Evolutionary conservation across 53 echinoderm and acorn worm species (phyloP).

Genomic region (Pentamera pediparva): DNA sequence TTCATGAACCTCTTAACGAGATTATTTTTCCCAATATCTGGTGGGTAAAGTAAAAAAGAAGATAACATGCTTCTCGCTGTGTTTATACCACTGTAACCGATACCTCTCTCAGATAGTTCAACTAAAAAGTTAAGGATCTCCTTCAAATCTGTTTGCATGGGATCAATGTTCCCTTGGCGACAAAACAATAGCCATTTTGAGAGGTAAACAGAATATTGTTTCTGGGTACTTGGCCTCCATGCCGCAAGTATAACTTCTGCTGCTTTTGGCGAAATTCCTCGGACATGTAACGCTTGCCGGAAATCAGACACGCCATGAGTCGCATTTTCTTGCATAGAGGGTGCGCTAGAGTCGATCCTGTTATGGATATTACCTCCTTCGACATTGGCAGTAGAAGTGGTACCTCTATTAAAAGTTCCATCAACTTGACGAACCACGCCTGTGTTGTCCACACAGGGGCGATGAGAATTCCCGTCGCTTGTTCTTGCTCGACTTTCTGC

Average conservation of each 20-base stretch:
- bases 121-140: conserved; percentile 29
- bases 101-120: conserved; percentile 13
- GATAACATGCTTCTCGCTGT: conserved; percentile 35
- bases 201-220: conserved; percentile 35
- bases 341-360: conserved; percentile 27
- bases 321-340: conserved; percentile 32
- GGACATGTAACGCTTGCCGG: conserved; percentile 1
- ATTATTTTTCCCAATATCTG: conserved; percentile 4
- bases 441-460: conserved; percentile 35
- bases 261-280: conserved; percentile 24
- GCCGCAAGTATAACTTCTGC: conserved; percentile 20
- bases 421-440: conserved; percentile 32
- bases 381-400: conserved; percentile 31
- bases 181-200: conserved; percentile 31
- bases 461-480: neutral
- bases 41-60: conserved; percentile 6
- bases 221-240: conserved; percentile 22
- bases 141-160: conserved; percentile 21
- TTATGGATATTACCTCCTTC: conserved; percentile 7
- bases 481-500: conserved; percentile 32
- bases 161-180: conserved; percentile 29
- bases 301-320: conserved; percentile 34
- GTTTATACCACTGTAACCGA: conserved; percentile 50
- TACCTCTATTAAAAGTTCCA: conserved; percentile 31
- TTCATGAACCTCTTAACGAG: conserved; percentile 21